Evolutionary conservation across 1,140 invertebrate species (phyloP).

Genomic region (Diuraphis noxia): DNA sequence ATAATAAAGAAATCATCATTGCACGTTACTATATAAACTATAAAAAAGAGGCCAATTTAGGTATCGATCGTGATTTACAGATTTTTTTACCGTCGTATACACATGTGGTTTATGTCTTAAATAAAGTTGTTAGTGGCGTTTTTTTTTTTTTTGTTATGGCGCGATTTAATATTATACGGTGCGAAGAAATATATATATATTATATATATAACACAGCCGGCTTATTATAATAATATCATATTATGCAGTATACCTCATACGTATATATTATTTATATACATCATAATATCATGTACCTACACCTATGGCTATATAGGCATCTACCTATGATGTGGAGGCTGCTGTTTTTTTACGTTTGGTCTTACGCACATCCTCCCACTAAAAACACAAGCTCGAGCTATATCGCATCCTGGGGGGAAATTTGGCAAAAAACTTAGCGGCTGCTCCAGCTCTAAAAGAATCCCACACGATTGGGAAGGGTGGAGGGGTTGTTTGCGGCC

Average conservation of each 20-base stretch:
- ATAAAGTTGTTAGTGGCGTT: constrained; percentile 11
- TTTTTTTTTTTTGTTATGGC: no score
- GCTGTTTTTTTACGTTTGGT: background rate
- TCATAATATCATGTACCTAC: background rate
- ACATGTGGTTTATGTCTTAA: background rate
- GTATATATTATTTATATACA: background rate
- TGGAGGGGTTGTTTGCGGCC: constrained; percentile 4
- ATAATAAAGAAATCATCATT: background rate
- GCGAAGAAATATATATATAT: background rate
- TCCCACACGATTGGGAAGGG: background rate
- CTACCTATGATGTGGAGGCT: background rate
- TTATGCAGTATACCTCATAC: background rate
- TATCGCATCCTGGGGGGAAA: background rate
- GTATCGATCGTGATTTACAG: background rate
- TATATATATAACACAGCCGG: background rate
- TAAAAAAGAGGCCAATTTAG: background rate
- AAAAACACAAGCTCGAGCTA: background rate
- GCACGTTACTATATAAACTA: background rate
- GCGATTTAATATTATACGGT: background rate
- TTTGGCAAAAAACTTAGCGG: background rate
- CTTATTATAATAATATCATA: constrained; percentile 16
- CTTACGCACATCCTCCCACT: background rate
- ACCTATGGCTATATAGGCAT: background rate
- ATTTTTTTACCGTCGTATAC: background rate
- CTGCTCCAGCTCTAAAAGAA: background rate